Evolutionary conservation across 2,113 vertebrate genomes (phyloP).

Genomic region (Spilogale gracilis): DNA sequence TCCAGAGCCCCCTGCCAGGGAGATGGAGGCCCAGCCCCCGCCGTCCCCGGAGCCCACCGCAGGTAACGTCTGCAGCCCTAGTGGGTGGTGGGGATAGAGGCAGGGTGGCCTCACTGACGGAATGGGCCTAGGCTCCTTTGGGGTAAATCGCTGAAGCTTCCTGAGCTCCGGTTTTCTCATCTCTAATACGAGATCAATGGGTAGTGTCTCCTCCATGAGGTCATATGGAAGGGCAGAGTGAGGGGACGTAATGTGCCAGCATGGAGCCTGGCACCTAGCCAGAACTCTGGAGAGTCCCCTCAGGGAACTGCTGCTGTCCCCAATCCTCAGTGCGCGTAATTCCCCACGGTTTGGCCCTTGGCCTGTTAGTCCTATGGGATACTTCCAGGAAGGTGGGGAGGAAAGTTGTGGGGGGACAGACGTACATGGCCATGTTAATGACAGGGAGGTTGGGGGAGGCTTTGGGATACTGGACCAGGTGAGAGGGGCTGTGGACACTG

Average conservation of each 20-base stretch:
- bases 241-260: not conserved
- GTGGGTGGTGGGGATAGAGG: not conserved
- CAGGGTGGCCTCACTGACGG: no score
- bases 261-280: not conserved
- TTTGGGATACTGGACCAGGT: no score
- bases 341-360: not conserved
- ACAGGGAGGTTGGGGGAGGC: no score
- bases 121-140: not conserved
- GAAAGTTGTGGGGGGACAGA: no score
- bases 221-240: not conserved
- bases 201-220: not conserved
- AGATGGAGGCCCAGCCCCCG: not conserved
- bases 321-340: not conserved
- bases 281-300: not conserved
- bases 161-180: not conserved
- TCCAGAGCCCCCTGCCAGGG: constrained; percentile 2
- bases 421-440: not conserved
- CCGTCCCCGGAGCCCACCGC: not conserved
- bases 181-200: constrained; percentile 37
- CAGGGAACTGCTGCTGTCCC: not conserved
- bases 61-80: constrained; percentile 40
- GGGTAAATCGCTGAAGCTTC: not conserved
- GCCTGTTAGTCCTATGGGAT: not conserved
- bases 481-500: not conserved
- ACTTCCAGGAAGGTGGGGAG: not conserved